A percentile compares a stretch with the other conserved stretches of the same genome.
phyloP scores from a whole-genome alignment of 2,888 invertebrate genomes.

The Peribatodes rhomboidaria region DNA sequence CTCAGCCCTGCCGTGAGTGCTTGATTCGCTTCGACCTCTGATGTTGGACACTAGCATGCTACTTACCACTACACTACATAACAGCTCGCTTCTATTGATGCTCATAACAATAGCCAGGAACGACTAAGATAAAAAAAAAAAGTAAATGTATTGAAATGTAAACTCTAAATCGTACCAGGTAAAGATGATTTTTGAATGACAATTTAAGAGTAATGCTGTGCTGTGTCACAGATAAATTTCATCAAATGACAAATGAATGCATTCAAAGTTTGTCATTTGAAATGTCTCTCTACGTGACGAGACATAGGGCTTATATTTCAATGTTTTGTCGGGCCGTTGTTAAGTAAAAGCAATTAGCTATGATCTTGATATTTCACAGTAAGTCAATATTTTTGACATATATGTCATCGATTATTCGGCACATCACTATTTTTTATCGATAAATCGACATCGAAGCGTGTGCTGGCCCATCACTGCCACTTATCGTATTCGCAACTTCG shows the following conservation, averaged over 20 bases:
- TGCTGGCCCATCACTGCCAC: conserved; percentile 37
- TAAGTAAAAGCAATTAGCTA: neutral
- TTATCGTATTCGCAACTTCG: conserved; percentile 1
- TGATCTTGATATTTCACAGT: neutral
- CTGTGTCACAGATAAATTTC: too few relatives aligned
- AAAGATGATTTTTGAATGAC: neutral
- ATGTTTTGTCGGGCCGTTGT: neutral
- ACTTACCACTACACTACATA: neutral
- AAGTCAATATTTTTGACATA: neutral
- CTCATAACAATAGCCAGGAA: neutral
- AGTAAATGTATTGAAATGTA: neutral
- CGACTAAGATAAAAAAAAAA: neutral
- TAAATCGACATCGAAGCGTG: conserved; percentile 33
- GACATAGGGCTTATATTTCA: neutral
- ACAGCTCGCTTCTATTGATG: neutral
- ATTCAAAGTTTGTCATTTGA: neutral
- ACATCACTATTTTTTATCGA: conserved; percentile 25
- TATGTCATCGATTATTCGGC: neutral
- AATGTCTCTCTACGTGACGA: neutral
- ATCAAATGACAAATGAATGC: too few relatives aligned
- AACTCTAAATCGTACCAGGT: neutral
- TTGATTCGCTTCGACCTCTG: conserved; percentile 52
- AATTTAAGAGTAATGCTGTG: neutral
- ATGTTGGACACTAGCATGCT: conserved; percentile 34
- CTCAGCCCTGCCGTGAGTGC: conserved; percentile 56